Conservation (phyloP, 2,888 invertebrate species). For the Lasius platythorax region DNA sequence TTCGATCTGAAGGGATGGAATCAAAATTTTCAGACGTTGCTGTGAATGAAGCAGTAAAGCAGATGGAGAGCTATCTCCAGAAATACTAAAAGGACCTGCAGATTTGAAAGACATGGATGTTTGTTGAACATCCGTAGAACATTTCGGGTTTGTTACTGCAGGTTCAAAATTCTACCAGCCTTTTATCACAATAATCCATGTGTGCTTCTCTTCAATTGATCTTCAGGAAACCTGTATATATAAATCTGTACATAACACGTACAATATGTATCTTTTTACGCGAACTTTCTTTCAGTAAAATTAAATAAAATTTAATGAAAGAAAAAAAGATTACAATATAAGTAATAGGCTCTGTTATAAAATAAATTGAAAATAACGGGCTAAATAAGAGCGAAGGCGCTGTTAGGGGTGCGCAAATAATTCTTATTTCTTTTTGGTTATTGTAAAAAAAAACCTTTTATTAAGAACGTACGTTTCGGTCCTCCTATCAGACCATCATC, state of each 20-base stretch:
- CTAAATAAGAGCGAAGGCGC: no score
- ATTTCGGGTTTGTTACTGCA: neutral
- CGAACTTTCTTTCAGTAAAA: neutral
- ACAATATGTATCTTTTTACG: neutral
- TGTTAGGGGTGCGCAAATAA: no score
- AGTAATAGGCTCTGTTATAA: no score
- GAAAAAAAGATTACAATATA: no score
- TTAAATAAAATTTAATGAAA: neutral
- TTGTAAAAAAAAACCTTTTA: no score
- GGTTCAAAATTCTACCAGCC: neutral
- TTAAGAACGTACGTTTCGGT: no score
- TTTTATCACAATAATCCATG: neutral
- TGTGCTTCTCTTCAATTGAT: neutral
- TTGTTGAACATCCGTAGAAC: neutral
- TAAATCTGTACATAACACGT: no score
- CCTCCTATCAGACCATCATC: no score
- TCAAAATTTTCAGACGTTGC: neutral
- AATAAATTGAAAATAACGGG: no score
- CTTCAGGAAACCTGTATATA: neutral
- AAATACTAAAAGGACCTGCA: neutral
- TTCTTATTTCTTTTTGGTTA: no score
- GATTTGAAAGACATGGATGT: neutral
- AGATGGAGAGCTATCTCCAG: neutral
- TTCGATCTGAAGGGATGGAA: neutral
- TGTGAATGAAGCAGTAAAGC: neutral